Evolutionary conservation across 2,888 invertebrate genomes (phyloP).

Genomic region (Liodrosophila aerea): DNA sequence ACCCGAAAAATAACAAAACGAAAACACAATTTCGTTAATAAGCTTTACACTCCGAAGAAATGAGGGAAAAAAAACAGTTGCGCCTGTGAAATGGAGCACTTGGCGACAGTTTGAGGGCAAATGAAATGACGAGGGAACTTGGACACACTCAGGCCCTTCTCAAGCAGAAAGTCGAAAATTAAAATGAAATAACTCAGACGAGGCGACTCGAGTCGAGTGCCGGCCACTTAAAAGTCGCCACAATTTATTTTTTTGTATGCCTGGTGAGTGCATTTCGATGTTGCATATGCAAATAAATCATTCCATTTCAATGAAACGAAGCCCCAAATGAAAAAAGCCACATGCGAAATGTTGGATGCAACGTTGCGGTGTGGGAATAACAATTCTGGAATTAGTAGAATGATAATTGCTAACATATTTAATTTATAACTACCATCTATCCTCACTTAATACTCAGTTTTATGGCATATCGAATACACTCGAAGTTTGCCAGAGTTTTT

Average conservation of each 20-base stretch:
- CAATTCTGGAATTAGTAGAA: no score
- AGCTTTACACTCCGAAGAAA: slow-evolving; percentile 56
- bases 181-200: slow-evolving; percentile 16
- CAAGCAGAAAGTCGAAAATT: slow-evolving; percentile 11
- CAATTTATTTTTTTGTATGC: slow-evolving; percentile 40
- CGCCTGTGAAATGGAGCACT: slow-evolving; percentile 63
- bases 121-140: slow-evolving; percentile 16
- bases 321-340: slow-evolving; percentile 17
- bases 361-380: no score
- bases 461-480: no score
- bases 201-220: slow-evolving; percentile 36
- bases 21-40: slow-evolving; percentile 64
- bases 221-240: slow-evolving; percentile 69
- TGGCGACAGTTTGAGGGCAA: slow-evolving; percentile 62
- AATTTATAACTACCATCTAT: no score
- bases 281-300: slow-evolving; percentile 76
- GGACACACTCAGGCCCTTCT: no score
- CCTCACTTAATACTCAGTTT: no score
- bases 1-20: slow-evolving; percentile 22
- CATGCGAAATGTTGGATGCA: slow-evolving; percentile 32
- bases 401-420: no score
- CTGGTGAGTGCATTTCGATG: slow-evolving; percentile 72
- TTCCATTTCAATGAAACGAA: slow-evolving; percentile 28
- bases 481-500: slow-evolving; percentile 13
- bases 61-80: slow-evolving; percentile 1